A percentile compares a stretch with the other conserved stretches of the same genome.
phyloP scores from a whole-genome alignment of 1,140 invertebrate species.

The Spodoptera litura region DNA sequence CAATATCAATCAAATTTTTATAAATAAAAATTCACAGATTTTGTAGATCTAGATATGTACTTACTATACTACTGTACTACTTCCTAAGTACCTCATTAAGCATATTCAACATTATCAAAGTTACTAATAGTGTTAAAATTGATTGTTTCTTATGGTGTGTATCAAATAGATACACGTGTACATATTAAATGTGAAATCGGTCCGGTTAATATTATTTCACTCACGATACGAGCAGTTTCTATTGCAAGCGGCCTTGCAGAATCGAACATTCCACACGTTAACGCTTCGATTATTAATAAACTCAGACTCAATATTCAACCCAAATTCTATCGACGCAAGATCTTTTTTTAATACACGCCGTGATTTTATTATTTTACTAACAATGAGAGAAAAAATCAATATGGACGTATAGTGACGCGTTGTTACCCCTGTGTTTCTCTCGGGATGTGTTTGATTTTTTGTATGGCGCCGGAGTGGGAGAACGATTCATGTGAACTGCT shows the following conservation, averaged over 20 bases:
- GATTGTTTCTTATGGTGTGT: slow-evolving; percentile 23
- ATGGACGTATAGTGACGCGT: slow-evolving; percentile 82
- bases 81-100: background rate
- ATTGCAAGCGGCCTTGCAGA: slow-evolving; percentile 83
- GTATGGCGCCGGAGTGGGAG: slow-evolving; percentile 82
- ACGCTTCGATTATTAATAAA: slow-evolving; percentile 85
- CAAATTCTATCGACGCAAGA: slow-evolving; percentile 80
- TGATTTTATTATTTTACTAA: slow-evolving; percentile 84
- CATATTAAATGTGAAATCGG: slow-evolving; percentile 75
- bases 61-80: no score
- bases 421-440: slow-evolving; percentile 86
- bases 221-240: slow-evolving; percentile 83
- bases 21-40: no score
- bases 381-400: slow-evolving; percentile 85
- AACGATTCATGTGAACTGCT: slow-evolving; percentile 85
- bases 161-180: slow-evolving; percentile 48
- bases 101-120: slow-evolving; percentile 3
- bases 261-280: slow-evolving; percentile 84
- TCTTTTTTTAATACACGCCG: slow-evolving; percentile 74
- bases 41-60: no score
- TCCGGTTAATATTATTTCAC: slow-evolving; percentile 78
- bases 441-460: slow-evolving; percentile 85
- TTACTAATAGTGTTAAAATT: slow-evolving; percentile 1
- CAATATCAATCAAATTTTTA: slow-evolving; percentile 45
- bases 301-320: slow-evolving; percentile 81